These are phyloP conservation scores for Limosa lapponica DNA, from an alignment of 2,797 vertebrate species.

Conservation along the genomic window DNA sequence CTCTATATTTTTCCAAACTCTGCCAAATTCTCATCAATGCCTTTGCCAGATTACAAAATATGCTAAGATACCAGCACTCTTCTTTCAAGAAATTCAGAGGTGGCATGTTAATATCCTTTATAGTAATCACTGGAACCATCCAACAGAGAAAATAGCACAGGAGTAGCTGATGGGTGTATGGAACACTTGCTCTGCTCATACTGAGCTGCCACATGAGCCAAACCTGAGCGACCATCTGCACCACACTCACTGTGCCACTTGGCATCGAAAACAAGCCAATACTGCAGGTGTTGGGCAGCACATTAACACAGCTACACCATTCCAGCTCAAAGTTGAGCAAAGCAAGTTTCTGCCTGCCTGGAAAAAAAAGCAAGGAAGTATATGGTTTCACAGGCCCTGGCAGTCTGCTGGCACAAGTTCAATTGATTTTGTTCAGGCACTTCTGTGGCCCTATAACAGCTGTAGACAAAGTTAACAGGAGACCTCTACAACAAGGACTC, in stretches of 20 bases:
- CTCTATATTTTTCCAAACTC: not conserved
- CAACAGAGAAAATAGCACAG: not conserved
- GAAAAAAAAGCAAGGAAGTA: not conserved
- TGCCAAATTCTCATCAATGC: not conserved
- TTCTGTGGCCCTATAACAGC: not conserved
- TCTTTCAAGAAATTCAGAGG: not conserved
- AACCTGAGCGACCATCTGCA: not conserved
- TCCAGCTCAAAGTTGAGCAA: not conserved
- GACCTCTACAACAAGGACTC: not conserved
- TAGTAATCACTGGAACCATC: not conserved
- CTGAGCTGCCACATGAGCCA: not conserved
- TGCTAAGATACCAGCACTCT: no score
- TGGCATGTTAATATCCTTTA: not conserved
- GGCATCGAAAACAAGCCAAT: not conserved
- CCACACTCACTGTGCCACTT: not conserved
- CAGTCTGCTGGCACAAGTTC: not conserved
- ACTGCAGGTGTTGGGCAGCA: not conserved
- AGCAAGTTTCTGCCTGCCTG: not conserved
- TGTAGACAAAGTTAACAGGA: not conserved
- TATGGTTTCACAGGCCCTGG: not conserved
- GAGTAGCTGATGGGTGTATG: accelerated
- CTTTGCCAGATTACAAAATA: no score
- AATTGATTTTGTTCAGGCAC: not conserved
- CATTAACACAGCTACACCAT: not conserved
- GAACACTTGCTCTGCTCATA: accelerated